A percentile compares a stretch with the other conserved stretches of the same genome.
Evolutionary conservation across 2,113 vertebrate genomes (phyloP).

Genomic region (Mungos mungo): DNA sequence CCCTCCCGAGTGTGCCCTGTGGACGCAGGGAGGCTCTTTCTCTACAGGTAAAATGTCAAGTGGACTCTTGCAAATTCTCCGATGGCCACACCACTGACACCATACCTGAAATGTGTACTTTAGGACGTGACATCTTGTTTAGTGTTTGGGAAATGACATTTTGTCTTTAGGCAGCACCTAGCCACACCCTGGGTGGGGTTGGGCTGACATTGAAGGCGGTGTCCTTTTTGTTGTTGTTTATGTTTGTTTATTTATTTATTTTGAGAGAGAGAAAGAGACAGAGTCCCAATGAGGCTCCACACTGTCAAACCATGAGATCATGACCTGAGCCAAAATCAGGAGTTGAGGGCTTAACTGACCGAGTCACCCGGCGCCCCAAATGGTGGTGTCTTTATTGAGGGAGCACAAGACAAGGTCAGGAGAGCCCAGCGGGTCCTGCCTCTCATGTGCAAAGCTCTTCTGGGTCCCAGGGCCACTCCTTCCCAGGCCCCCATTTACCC

Average conservation of each 20-base stretch:
- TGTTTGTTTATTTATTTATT: too few species aligned
- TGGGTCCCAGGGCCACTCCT: rapidly evolving
- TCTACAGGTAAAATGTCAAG: not conserved
- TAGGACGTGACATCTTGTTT: not conserved
- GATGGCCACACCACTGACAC: not conserved
- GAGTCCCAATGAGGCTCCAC: too few species aligned
- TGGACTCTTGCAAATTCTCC: not conserved
- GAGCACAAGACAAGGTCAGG: not conserved
- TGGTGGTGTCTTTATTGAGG: not conserved
- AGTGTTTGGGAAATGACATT: not conserved
- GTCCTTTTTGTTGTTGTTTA: too few species aligned
- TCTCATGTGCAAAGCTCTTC: not conserved
- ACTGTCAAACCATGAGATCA: too few species aligned
- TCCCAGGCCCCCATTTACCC: not conserved
- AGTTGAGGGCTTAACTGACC: too few species aligned
- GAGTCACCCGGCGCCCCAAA: too few species aligned
- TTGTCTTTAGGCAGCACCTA: not conserved
- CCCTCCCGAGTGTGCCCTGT: not conserved
- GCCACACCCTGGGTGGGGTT: rapidly evolving
- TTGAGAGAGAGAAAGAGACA: too few species aligned
- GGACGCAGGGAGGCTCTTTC: not conserved
- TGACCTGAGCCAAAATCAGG: too few species aligned
- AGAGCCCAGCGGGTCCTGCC: rapidly evolving
- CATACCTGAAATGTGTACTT: not conserved
- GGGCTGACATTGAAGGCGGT: not conserved